Percentiles rank a stretch among this genome's conserved stretches.
phyloP scores from a whole-genome alignment of 2,888 invertebrate genomes.

The Operophtera brumata region DNA sequence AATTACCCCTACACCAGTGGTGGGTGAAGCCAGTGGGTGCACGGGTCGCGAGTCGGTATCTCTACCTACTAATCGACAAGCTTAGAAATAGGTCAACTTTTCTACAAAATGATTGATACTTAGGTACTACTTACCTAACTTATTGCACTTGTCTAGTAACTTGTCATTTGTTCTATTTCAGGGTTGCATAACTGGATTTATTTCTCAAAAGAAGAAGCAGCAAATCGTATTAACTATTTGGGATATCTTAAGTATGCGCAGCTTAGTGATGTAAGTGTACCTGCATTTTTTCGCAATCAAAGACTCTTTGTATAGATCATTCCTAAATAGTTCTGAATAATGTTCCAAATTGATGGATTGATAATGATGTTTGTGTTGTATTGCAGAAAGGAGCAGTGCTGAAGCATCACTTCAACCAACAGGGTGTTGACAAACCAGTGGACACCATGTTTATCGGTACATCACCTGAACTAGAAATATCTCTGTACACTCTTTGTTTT shows the following conservation, averaged over 20 bases:
- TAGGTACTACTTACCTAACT: too few species aligned
- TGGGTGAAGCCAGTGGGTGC: too few species aligned
- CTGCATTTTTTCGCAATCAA: not conserved
- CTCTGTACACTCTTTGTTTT: slow-evolving; percentile 93
- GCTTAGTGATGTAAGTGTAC: slow-evolving; percentile 83
- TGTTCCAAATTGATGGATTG: too few species aligned
- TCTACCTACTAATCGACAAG: too few species aligned
- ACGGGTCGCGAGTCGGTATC: too few species aligned
- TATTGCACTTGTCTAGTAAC: not conserved
- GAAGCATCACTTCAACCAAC: slow-evolving; percentile 86
- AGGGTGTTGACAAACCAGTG: slow-evolving; percentile 87
- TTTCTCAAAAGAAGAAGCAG: slow-evolving; percentile 88
- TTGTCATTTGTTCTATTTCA: slow-evolving; percentile 35
- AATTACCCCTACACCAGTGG: too few species aligned
- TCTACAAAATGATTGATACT: too few species aligned
- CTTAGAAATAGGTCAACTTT: too few species aligned
- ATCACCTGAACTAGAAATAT: slow-evolving; percentile 95
- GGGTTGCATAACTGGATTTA: slow-evolving; percentile 97
- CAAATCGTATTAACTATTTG: slow-evolving; percentile 86
- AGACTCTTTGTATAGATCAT: not conserved
- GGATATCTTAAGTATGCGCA: slow-evolving; percentile 88
- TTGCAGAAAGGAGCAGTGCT: slow-evolving; percentile 88
- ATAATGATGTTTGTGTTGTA: slow-evolving; percentile 5
- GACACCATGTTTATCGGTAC: slow-evolving; percentile 90
- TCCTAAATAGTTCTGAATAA: too few species aligned